Evolutionary conservation across 2,113 vertebrate species (phyloP).

Genomic region (Shinisaurus crocodilurus): DNA sequence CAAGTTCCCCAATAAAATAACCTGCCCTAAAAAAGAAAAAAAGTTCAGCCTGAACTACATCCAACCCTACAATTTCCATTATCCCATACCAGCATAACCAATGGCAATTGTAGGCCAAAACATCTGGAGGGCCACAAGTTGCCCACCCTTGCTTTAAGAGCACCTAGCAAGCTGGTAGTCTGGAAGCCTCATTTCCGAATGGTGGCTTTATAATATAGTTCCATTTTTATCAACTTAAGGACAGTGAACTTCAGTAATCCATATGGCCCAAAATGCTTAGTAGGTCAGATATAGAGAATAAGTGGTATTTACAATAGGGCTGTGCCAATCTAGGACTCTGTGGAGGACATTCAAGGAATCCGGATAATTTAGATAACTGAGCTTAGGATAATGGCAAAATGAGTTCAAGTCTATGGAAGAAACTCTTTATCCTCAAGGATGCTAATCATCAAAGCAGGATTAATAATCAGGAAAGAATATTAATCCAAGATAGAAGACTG

Average conservation of each 20-base stretch:
- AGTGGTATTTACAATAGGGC: not conserved
- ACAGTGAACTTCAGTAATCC: not conserved
- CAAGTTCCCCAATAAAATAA: not conserved
- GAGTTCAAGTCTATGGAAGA: constrained; percentile 14
- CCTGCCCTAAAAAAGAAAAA: not conserved
- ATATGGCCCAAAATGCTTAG: not conserved
- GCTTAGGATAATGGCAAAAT: not conserved
- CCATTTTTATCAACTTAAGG: not conserved
- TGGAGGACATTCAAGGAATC: not conserved
- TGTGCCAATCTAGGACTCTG: not conserved
- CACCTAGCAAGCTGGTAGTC: not conserved
- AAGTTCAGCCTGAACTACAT: not conserved
- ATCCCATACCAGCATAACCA: too few relatives aligned
- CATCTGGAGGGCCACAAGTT: too few relatives aligned
- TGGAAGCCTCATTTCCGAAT: not conserved
- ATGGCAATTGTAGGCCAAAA: too few relatives aligned
- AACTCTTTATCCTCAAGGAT: not conserved
- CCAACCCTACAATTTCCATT: too few relatives aligned
- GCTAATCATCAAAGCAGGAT: not conserved
- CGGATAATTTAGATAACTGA: not conserved
- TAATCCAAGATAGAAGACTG: not conserved
- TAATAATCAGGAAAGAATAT: constrained; percentile 2
- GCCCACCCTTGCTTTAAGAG: not conserved
- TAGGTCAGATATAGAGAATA: not conserved
- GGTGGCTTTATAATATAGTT: not conserved